Conservation (phyloP, 2,888 invertebrate genomes). For the Chrysolina americana region DNA sequence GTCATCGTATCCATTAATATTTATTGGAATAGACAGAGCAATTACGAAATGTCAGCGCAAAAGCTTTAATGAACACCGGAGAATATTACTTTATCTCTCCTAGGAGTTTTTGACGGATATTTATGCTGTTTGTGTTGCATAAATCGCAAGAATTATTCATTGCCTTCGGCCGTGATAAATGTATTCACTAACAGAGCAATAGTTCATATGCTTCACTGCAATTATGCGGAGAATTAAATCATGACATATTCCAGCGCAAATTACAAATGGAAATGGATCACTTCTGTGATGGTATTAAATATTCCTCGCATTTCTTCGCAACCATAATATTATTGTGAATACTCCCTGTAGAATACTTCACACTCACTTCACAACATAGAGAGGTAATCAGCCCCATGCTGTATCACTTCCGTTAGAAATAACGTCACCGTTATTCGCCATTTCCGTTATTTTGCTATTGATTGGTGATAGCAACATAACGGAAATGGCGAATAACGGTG, state of each 20-base stretch:
- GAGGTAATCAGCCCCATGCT: too few relatives aligned
- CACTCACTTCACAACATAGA: too few relatives aligned
- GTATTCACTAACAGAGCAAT: conserved; percentile 10
- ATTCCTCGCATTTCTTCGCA: not conserved
- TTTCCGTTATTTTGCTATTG: too few relatives aligned
- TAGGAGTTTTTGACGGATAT: conserved; percentile 19
- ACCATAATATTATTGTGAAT: too few relatives aligned
- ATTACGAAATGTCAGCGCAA: conserved; percentile 6
- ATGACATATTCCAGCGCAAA: not conserved
- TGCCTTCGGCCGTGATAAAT: conserved; percentile 7
- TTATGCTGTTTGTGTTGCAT: conserved; percentile 3
- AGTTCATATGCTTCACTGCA: not conserved
- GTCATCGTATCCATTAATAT: not conserved
- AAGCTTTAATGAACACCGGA: conserved; percentile 5
- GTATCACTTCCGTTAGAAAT: too few relatives aligned
- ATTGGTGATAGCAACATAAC: too few relatives aligned
- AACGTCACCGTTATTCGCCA: too few relatives aligned
- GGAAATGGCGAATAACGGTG: too few relatives aligned
- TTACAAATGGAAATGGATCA: not conserved
- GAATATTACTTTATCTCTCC: conserved; percentile 9
- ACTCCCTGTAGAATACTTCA: too few relatives aligned
- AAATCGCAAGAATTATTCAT: conserved; percentile 20
- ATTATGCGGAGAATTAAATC: conserved; percentile 10
- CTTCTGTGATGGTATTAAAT: not conserved
- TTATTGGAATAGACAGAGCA: conserved; percentile 1